Evolutionary conservation across 2,888 invertebrate species (phyloP).

Genomic region (Oscheius myriophilus): DNA sequence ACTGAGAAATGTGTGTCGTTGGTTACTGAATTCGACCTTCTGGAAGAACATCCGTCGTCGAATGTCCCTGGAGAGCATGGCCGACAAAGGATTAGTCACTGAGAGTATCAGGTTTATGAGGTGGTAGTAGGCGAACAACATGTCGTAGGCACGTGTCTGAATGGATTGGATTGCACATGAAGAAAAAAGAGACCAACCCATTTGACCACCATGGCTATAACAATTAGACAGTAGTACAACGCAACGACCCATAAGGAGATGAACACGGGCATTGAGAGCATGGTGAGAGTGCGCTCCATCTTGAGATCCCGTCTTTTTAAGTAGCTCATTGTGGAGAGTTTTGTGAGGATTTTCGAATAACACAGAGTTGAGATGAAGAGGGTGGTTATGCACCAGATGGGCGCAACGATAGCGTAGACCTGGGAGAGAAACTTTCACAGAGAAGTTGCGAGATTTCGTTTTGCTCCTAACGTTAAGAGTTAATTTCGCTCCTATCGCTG

Average conservation of each 20-base stretch:
- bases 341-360: slow-evolving; percentile 24
- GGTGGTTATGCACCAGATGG: slow-evolving; percentile 28
- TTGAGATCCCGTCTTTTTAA: slow-evolving; percentile 25
- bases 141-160: slow-evolving; percentile 12
- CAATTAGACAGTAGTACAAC: slow-evolving; percentile 24
- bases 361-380: slow-evolving; percentile 29
- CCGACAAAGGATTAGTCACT: slow-evolving; percentile 29
- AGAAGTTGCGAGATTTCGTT: too few species aligned
- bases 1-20: slow-evolving; percentile 25
- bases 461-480: too few species aligned
- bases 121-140: slow-evolving; percentile 31
- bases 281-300: slow-evolving; percentile 27
- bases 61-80: slow-evolving; percentile 30
- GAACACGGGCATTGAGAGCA: slow-evolving; percentile 32
- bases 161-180: not conserved
- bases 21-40: slow-evolving; percentile 22
- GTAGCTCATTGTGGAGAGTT: slow-evolving; percentile 24
- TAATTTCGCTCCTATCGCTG: too few species aligned
- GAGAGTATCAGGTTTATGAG: slow-evolving; percentile 28
- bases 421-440: not conserved
- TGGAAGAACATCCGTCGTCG: slow-evolving; percentile 29
- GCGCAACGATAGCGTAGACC: slow-evolving; percentile 29
- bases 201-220: slow-evolving; percentile 19
- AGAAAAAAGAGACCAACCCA: slow-evolving; percentile 21
- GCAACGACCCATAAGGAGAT: slow-evolving; percentile 32